These are phyloP conservation scores for Watsonalla cultraria DNA, from an alignment of 2,888 invertebrate genomes.

Conservation along the genomic window DNA sequence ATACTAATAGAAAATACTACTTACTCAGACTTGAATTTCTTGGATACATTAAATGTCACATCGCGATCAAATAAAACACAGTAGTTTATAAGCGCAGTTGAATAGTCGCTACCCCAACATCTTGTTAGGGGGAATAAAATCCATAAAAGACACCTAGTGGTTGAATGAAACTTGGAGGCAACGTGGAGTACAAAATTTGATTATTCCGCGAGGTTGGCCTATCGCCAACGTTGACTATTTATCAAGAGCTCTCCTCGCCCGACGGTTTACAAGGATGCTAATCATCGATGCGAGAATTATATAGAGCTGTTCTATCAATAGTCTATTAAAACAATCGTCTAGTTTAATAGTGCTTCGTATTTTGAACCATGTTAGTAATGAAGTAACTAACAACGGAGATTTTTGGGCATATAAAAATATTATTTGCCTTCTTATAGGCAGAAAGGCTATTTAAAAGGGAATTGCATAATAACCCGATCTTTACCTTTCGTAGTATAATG, in stretches of 20 bases:
- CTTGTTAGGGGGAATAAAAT: constrained; percentile 73
- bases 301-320: constrained; percentile 37
- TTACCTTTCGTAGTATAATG: no score
- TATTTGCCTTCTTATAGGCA: no score
- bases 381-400: no score
- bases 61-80: constrained; percentile 51
- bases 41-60: constrained; percentile 12
- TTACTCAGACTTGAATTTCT: no score
- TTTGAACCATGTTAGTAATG: no score
- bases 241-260: constrained; percentile 65
- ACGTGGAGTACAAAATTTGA: constrained; percentile 70
- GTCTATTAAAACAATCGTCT: no score
- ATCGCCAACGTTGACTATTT: constrained; percentile 74
- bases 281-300: constrained; percentile 55
- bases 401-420: no score
- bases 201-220: constrained; percentile 78
- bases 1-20: no score
- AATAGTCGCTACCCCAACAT: constrained; percentile 65
- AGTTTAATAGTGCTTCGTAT: no score
- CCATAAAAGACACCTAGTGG: constrained; percentile 70
- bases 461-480: no score
- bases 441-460: no score
- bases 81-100: constrained; percentile 71
- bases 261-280: constrained; percentile 74
- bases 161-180: constrained; percentile 44